Conservation (phyloP, 1,140 invertebrate species). For the Drosophila erecta region DNA sequence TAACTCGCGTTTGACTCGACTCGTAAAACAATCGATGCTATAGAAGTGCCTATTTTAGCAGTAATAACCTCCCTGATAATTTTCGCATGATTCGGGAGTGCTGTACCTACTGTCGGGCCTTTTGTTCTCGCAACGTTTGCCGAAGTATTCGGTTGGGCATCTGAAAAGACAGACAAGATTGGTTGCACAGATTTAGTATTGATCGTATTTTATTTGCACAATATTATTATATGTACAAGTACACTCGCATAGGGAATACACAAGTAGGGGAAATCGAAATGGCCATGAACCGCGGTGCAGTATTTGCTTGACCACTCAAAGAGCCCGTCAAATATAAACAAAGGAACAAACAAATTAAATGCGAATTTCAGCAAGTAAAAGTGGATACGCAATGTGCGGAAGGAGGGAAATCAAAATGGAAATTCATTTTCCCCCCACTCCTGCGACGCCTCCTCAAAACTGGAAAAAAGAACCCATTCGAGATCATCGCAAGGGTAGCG, state of each 20-base stretch:
- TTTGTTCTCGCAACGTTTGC: constrained; percentile 90
- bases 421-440: constrained; percentile 33
- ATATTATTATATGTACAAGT: constrained; percentile 4
- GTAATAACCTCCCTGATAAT: constrained; percentile 82
- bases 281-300: constrained; percentile 70
- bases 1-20: constrained; percentile 48
- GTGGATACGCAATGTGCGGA: constrained; percentile 8
- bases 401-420: constrained; percentile 37
- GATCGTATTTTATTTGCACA: constrained; percentile 15
- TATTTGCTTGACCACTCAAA: constrained; percentile 41
- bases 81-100: constrained; percentile 67
- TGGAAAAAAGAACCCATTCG: not conserved
- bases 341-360: constrained; percentile 46
- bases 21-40: constrained; percentile 84
- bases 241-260: not conserved
- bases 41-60: constrained; percentile 85
- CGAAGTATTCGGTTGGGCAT: constrained; percentile 93
- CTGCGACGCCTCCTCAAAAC: not conserved
- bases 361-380: constrained; percentile 55
- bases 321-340: constrained; percentile 51
- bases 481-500: constrained; percentile 33
- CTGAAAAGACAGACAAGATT: constrained; percentile 85
- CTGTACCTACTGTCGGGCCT: constrained; percentile 84
- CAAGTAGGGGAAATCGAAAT: constrained; percentile 44
- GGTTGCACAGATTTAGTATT: constrained; percentile 38